These are phyloP conservation scores for Synergus umbraculus DNA, from an alignment of 2,888 invertebrate genomes.

Conservation along the genomic window DNA sequence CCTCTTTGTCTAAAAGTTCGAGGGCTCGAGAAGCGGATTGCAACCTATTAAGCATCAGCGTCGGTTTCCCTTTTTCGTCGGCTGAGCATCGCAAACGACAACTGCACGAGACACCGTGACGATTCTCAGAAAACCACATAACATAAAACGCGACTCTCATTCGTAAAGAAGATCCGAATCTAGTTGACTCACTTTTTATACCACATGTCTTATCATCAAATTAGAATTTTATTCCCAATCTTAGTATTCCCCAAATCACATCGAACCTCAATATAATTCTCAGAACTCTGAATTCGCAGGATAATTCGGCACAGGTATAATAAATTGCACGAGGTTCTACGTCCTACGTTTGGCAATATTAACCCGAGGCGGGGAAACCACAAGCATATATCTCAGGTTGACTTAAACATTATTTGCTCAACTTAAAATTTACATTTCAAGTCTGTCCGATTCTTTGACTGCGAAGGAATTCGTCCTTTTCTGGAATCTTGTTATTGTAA, in stretches of 20 bases:
- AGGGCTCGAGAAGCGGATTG: conserved; percentile 50
- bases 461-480: background rate
- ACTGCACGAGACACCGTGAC: conserved; percentile 48
- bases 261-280: background rate
- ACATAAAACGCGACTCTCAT: conserved; percentile 43
- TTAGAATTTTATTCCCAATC: background rate
- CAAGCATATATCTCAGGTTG: conserved; percentile 2
- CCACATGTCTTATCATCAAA: background rate
- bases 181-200: conserved; percentile 25
- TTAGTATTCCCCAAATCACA: no score
- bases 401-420: conserved; percentile 9
- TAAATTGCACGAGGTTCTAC: conserved; percentile 1
- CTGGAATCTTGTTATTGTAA: background rate
- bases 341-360: conserved; percentile 6
- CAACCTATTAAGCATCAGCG: conserved; percentile 65
- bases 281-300: background rate
- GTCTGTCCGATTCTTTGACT: background rate
- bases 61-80: conserved; percentile 56
- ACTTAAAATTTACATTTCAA: conserved; percentile 22
- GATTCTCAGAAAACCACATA: conserved; percentile 50
- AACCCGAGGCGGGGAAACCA: conserved; percentile 27
- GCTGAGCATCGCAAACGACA: conserved; percentile 39
- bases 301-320: background rate
- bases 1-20: conserved; percentile 60
- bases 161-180: conserved; percentile 2